Evolutionary conservation across 1,140 invertebrate genomes (phyloP), one percentile per base, ranked within the genome.

Genomic region (Campoletis sonorensis): DNA sequence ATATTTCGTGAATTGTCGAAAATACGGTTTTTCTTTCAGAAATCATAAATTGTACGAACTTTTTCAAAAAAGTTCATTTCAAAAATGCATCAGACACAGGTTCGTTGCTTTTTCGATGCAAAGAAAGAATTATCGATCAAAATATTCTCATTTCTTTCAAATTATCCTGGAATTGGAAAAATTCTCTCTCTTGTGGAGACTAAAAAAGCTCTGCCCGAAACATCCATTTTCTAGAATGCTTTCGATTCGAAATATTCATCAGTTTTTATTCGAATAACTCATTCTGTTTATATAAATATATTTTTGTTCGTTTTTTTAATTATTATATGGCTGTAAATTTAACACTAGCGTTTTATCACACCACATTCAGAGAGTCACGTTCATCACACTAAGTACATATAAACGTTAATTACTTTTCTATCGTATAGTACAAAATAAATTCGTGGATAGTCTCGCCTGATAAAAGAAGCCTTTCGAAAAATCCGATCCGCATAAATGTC

Each of bases 331-430:
- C 40, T 13, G 40, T 45, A 45, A 45, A 45, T 45, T 45, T 45
- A 10, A 82, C 61, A 82, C 81, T 82, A 82, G 70, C 79, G 61
- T 70, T 75, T 79, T 82, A 82, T 82, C 81, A 82, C 81, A 82
- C 72, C 61, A 71, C 51, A 73, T 73, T 79, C 81, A 78, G 68
- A 75, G 77, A 75, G 61, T 30, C 1, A 78, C 30, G 26, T 78
- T 18, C 18, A 5, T 78, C 26, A 23, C 45, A n/a, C 45, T 30
- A 37, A 23, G 45, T 49, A 81, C 23, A 72, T 81, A 72, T 64
- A 79, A 83, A 82, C 79, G 79, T 71, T 81, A 54, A 81, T 51
- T 70, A 80, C 26, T 67, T 15, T 64, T 27, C 26, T 27, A 67
- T 27, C 1, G 11, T 67, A 67, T 27, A 23, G 23, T 67, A 67